phyloP scores from a whole-genome alignment of 2,888 invertebrate species.

The Pammene aurita region DNA sequence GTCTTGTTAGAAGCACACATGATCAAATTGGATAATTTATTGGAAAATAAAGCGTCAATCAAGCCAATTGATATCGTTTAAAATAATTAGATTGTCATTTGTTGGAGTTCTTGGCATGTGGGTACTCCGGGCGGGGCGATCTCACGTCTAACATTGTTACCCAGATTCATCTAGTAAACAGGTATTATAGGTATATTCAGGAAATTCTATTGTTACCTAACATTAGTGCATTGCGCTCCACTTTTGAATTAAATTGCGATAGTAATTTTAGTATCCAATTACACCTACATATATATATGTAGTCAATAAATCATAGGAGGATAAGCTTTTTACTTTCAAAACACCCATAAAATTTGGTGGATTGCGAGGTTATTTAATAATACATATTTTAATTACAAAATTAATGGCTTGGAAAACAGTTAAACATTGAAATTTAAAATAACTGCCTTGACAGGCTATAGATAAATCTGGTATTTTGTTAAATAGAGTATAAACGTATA shows the following conservation, averaged over 20 bases:
- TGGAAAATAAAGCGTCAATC: slow-evolving; percentile 13
- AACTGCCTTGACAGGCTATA: not conserved
- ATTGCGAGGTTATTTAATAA: too few relatives aligned
- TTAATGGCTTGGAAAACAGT: not conserved
- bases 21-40: slow-evolving; percentile 2
- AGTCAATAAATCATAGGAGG: too few relatives aligned
- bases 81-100: slow-evolving; percentile 19
- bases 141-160: not conserved
- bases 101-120: slow-evolving; percentile 3
- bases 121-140: not conserved
- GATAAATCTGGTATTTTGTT: slow-evolving; percentile 5
- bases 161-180: too few relatives aligned
- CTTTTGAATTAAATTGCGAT: too few relatives aligned
- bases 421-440: too few relatives aligned
- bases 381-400: not conserved
- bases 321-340: too few relatives aligned
- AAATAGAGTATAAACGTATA: slow-evolving; percentile 30
- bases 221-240: too few relatives aligned
- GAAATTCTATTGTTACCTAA: too few relatives aligned
- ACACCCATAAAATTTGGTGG: too few relatives aligned
- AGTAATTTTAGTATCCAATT: too few relatives aligned
- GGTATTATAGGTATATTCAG: too few relatives aligned
- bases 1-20: not conserved
- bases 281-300: too few relatives aligned
- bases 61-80: slow-evolving; percentile 26